Base-by-base conservation (phyloP, 37 sponge, comb jelly and placozoan species). In the Tethya wilhelma region DNA sequence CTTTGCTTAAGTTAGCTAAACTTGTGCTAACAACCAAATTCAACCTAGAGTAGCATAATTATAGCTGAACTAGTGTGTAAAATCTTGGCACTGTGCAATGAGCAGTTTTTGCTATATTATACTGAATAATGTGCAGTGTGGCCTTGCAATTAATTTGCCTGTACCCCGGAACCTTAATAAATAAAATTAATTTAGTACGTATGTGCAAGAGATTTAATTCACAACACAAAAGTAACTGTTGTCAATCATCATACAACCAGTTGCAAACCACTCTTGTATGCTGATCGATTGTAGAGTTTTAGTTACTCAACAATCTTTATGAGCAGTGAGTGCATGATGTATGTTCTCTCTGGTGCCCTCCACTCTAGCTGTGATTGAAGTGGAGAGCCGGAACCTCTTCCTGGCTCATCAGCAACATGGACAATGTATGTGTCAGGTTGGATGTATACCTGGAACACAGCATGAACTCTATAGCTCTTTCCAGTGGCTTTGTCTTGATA, bases 401-500 rank as follows among this genome's bases (percentile, higher is more conserved):
- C 60, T 42, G 23, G 26, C 23, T 69, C 71, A 0, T 17, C 29
- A 6, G 42, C 38, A 17, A 75, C 63, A 11, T 76, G 56, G 6
- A 83, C 84, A n/a, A 28, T 23, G 63, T 86, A 86, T 44, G 79
- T 67, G 14, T 59, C 86, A 42, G 86, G 86, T 66, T 86, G 79
- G 26, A 86, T 64, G 72, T 41, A 86, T 42, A 86, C 79, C 68
- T 86, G 71, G 22, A 85, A 73, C 56, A 32, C 74, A 56, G 74
- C 34, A 4, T 7, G 34, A 14, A 55, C 74, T 4, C 34, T 30
- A 23, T 56, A 73, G 38, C 56, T 11, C 14, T 55, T 12, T 26
- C 38, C 74, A 17, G 49, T 39, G 7, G 45, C 29, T 4, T 41
- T 22, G 49, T 71, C 71, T 25, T 71, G 49, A 31, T 44, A 71